These are phyloP conservation scores for Oreochromis mossambicus DNA, from an alignment of 2,797 vertebrate species.

Conservation along the genomic window DNA sequence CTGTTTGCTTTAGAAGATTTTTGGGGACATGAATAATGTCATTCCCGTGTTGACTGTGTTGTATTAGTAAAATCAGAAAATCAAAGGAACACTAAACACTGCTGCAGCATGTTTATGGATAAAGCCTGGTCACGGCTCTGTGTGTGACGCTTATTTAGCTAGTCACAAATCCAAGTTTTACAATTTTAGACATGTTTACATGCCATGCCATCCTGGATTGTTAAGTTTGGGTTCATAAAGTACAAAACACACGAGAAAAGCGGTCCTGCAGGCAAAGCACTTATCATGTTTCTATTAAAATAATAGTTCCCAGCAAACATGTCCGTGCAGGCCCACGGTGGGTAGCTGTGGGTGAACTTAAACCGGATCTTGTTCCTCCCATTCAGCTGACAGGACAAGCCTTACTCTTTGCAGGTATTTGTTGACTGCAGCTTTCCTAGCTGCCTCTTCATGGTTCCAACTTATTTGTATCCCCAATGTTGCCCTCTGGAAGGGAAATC, in stretches of 20 bases:
- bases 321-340: not conserved
- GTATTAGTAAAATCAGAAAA: not conserved
- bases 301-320: not conserved
- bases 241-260: not conserved
- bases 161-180: not conserved
- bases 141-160: not conserved
- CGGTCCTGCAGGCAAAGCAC: not conserved
- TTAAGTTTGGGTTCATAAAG: not conserved
- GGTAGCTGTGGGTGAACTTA: not conserved
- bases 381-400: not conserved
- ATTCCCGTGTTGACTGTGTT: not conserved
- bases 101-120: not conserved
- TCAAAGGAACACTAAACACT: not conserved
- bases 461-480: not conserved
- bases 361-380: not conserved
- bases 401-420: not conserved
- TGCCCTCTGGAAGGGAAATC: not conserved
- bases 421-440: not conserved
- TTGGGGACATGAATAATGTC: not conserved
- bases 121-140: not conserved
- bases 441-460: not conserved
- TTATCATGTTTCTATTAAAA: not conserved
- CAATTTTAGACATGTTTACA: not conserved
- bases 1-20: not conserved
- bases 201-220: not conserved